Base-by-base conservation (phyloP, 2,888 invertebrate species). In the Melinaea menophilus region DNA sequence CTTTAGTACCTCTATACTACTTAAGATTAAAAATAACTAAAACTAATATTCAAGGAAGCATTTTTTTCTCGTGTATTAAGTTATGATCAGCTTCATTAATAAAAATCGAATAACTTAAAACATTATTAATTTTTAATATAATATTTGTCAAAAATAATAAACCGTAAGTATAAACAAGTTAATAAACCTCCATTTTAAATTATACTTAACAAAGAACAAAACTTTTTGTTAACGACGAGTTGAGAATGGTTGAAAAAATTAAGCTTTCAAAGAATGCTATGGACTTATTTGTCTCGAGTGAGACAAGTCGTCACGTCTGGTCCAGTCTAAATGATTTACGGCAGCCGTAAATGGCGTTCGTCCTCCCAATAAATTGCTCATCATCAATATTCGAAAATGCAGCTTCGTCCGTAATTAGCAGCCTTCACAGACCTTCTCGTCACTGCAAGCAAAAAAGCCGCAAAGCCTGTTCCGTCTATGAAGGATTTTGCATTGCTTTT, bases 381-480 rank as follows among this genome's bases (percentile, higher is more conserved):
- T 88, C 87, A 90, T 90, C 90, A 90, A 90, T 90, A 90, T 90
- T 90, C 90, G 88, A 87, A 90, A 90, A 90, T 89, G 90, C 88
- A 81, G 85, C 85, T 84, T 81, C 79, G 81, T 79, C 83, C 76
- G 89, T 88, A 90, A 90, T 90, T 90, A 90, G 89, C 89, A 87
- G 82, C 89, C 90, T 88, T 88, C 88, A 79, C 85, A 85, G 82
- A 86, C 86, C 86, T 83, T 85, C 88, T 82, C 87, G 86, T 79
- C 84, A 78, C 79, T 73, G 78, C 79, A 75, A 75, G 75, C 76
- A 81, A 82, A 89, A 73, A 86, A 88, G 74, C 79, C 80, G 79
- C 78, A 81, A 86, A 86, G 86, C 88, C 85, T 87, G 88, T 86
- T 84, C 81, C 84, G 84, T 85, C 81, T 85, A 82, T 85, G 87